phyloP scores from a whole-genome alignment of 2,888 invertebrate genomes.

The Spodoptera littoralis region DNA sequence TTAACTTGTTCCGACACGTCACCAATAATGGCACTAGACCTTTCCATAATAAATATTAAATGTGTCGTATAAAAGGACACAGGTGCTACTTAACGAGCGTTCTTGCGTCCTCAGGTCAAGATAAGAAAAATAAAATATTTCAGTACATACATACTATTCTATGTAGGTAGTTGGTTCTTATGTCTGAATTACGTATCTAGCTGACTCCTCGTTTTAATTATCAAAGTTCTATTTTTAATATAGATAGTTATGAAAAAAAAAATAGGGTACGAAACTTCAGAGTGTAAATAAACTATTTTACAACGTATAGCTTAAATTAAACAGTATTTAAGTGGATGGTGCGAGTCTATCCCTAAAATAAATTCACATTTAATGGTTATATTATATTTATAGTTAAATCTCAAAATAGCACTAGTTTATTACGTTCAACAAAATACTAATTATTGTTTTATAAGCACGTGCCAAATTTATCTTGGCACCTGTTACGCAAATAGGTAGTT shows the following conservation, averaged over 20 bases:
- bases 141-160: no score
- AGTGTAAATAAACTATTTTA: no score
- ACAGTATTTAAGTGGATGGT: no score
- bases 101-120: slow-evolving; percentile 21
- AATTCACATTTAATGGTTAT: no score
- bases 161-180: no score
- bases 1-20: slow-evolving; percentile 7
- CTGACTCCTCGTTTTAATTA: no score
- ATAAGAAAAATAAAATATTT: slow-evolving; percentile 3
- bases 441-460: slow-evolving; percentile 27
- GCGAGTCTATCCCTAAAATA: no score
- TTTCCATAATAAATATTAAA: slow-evolving; percentile 41
- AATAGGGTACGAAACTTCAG: no score
- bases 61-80: slow-evolving; percentile 29
- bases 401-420: slow-evolving; percentile 11
- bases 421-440: slow-evolving; percentile 41
- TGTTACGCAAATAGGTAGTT: slow-evolving; percentile 15
- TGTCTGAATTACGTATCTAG: no score
- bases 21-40: slow-evolving; percentile 19
- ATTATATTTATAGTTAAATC: slow-evolving; percentile 3
- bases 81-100: slow-evolving; percentile 32
- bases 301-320: no score
- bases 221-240: no score
- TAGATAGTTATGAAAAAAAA: no score
- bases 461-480: slow-evolving; percentile 38